phyloP scores from a whole-genome alignment of 1,140 invertebrate genomes.

The Pemphigus obesinymphae region DNA sequence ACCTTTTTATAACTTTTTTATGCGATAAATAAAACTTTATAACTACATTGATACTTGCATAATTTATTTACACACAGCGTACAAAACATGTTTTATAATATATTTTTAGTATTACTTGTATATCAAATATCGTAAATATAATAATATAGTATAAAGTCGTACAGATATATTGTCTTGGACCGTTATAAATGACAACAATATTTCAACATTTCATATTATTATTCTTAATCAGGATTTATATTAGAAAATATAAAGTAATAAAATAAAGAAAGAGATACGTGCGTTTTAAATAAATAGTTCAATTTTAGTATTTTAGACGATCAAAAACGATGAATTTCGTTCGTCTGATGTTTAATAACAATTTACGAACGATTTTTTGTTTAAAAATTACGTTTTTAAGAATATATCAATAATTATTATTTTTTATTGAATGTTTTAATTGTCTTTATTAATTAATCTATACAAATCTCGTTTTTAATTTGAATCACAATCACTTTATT shows the following conservation, averaged over 20 bases:
- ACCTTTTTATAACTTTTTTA: constrained; percentile 6
- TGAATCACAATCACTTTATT: no score
- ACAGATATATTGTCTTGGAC: neutral
- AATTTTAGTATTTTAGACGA: no score
- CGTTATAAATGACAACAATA: neutral
- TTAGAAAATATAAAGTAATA: neutral
- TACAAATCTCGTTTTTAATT: no score
- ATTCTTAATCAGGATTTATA: neutral
- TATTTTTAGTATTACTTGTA: neutral
- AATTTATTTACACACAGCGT: neutral
- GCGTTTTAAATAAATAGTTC: no score
- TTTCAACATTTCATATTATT: neutral
- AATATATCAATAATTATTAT: no score
- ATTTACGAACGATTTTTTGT: no score
- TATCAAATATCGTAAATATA: neutral
- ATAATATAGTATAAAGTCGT: neutral
- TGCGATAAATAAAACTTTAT: neutral
- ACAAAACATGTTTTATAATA: neutral
- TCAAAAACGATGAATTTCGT: no score
- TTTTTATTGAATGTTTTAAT: no score
- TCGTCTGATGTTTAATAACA: neutral
- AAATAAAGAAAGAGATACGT: neutral
- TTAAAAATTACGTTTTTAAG: no score
- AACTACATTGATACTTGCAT: neutral
- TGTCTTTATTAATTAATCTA: no score